Evolutionary conservation across 1,140 invertebrate species (phyloP).

Genomic region (Drosophila sproati): DNA sequence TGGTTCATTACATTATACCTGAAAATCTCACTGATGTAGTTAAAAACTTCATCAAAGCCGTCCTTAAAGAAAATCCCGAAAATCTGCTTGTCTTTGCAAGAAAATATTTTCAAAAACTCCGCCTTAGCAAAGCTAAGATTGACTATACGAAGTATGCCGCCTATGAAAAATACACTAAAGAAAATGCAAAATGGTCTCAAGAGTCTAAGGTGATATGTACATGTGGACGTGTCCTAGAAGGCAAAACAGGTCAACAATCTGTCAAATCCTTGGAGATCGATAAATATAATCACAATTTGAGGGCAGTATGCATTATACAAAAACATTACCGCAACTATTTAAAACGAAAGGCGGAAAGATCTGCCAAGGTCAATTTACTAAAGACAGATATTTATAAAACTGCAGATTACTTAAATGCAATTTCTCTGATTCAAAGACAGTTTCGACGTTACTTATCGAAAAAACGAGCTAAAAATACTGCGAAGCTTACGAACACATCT

Average conservation of each 20-base stretch:
- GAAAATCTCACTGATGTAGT: slow-evolving; percentile 85
- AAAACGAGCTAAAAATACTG: slow-evolving; percentile 28
- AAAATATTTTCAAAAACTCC: slow-evolving; percentile 85
- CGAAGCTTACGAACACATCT: background rate
- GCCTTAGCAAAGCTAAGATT: slow-evolving; percentile 66
- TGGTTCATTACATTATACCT: slow-evolving; percentile 85
- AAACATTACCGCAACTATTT: slow-evolving; percentile 57
- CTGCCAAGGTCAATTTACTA: background rate
- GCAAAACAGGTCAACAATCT: background rate
- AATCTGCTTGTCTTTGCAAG: slow-evolving; percentile 85
- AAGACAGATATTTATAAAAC: slow-evolving; percentile 20
- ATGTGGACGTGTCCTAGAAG: slow-evolving; percentile 47
- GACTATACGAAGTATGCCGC: slow-evolving; percentile 47
- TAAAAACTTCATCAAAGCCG: slow-evolving; percentile 86
- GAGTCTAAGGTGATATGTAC: slow-evolving; percentile 50
- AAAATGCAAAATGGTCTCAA: slow-evolving; percentile 23
- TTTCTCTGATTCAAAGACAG: slow-evolving; percentile 66
- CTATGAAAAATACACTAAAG: slow-evolving; percentile 65
- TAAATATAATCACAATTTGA: slow-evolving; percentile 31
- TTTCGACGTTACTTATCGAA: slow-evolving; percentile 44
- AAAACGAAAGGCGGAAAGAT: slow-evolving; percentile 31
- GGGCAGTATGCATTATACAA: slow-evolving; percentile 61
- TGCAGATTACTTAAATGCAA: slow-evolving; percentile 52
- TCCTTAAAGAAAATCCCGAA: slow-evolving; percentile 85
- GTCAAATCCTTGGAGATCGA: background rate